Evolutionary conservation across 2,797 vertebrate species (phyloP).

Genomic region (Propithecus deckenii): DNA sequence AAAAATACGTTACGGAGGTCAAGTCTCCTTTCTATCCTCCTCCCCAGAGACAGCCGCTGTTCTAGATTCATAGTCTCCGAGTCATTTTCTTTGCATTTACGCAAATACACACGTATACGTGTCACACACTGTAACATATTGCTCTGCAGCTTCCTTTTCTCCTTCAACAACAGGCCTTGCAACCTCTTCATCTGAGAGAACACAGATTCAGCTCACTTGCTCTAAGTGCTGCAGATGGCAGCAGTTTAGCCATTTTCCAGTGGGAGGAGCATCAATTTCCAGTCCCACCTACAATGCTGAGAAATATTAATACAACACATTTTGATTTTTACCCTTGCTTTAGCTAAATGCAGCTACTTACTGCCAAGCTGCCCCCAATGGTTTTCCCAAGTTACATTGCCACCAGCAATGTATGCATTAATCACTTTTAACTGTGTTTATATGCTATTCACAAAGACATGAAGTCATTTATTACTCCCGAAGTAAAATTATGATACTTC

Average conservation of each 20-base stretch:
- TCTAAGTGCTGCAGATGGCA: background rate
- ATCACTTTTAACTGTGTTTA: background rate
- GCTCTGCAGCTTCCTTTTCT: background rate
- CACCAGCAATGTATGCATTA: background rate
- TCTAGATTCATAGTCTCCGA: background rate
- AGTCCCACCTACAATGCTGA: background rate
- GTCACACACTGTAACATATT: background rate
- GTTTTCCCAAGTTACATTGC: background rate
- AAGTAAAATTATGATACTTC: background rate
- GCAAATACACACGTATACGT: background rate
- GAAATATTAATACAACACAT: background rate
- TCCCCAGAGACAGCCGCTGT: background rate
- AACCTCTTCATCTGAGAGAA: background rate
- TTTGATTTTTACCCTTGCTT: background rate
- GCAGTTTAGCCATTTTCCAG: background rate
- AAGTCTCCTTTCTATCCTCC: background rate
- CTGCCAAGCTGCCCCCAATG: background rate
- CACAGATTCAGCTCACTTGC: background rate
- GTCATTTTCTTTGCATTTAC: background rate
- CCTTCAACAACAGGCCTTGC: background rate
- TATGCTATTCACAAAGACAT: background rate
- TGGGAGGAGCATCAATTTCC: background rate
- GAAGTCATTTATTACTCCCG: background rate
- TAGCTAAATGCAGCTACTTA: background rate
- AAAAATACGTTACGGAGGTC: background rate